phyloP scores from a whole-genome alignment of 2,797 vertebrate species.

The Nyctibius grandis region DNA sequence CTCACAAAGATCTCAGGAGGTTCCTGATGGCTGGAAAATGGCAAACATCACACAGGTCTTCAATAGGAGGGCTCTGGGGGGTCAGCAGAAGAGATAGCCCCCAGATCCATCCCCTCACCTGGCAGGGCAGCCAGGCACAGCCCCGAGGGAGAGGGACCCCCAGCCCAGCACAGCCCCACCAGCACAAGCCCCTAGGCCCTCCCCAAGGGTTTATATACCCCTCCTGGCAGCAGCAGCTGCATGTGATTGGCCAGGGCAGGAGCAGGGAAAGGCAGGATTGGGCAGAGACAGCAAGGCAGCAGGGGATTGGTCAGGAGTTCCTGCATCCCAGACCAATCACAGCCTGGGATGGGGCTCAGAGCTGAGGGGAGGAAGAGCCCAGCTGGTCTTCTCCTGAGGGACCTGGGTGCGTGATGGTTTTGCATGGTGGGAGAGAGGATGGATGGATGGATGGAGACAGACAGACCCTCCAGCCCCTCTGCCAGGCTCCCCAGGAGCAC shows the following conservation, averaged over 20 bases:
- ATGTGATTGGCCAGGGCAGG: neutral
- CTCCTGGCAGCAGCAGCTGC: neutral
- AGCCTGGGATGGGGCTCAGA: neutral
- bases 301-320: neutral
- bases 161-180: neutral
- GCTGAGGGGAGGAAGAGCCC: neutral
- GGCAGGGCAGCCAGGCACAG: neutral
- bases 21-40: neutral
- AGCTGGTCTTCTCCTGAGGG: neutral
- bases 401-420: neutral
- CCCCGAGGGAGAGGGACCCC: neutral
- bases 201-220: neutral
- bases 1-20: neutral
- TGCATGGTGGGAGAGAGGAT: rapidly evolving
- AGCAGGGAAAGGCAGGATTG: neutral
- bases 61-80: neutral
- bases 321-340: neutral
- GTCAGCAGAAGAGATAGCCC: rapidly evolving
- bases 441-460: neutral
- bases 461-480: neutral
- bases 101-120: rapidly evolving
- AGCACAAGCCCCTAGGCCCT: rapidly evolving
- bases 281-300: neutral
- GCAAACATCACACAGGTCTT: neutral
- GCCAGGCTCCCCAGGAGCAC: neutral